phyloP scores from a whole-genome alignment of 2,113 vertebrate genomes.

The Rhabdornis inornatus region DNA sequence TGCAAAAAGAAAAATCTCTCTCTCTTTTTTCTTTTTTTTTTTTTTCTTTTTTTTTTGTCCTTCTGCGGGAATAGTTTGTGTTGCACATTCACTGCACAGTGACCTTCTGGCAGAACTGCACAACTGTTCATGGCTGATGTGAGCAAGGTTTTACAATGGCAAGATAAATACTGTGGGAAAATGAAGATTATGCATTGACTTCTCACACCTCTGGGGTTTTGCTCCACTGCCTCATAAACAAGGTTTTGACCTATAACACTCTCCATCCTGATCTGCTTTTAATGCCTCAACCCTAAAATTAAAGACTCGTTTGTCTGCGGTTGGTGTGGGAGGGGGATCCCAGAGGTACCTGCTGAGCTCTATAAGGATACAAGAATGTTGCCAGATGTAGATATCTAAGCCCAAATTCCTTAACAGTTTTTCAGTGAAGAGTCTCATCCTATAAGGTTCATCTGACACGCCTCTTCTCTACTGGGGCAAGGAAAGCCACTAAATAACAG shows the following conservation, averaged over 20 bases:
- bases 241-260: not conserved
- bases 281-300: not conserved
- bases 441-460: not conserved
- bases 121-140: not conserved
- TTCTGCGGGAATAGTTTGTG: not conserved
- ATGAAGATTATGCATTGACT: not conserved
- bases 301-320: accelerated
- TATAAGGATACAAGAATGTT: not conserved
- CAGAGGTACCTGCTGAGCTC: not conserved
- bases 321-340: not conserved
- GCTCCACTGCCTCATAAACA: not conserved
- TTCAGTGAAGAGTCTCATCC: not conserved
- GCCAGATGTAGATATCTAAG: not conserved
- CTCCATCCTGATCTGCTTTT: not conserved
- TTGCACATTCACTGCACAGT: not conserved
- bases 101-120: not conserved
- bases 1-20: not conserved
- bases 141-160: not conserved
- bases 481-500: not conserved
- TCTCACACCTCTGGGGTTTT: not conserved
- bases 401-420: not conserved
- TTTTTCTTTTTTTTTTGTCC: not conserved
- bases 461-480: not conserved
- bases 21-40: not conserved
- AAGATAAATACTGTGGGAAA: not conserved